These are phyloP conservation scores for Nemoura dubitans DNA, from an alignment of 2,888 invertebrate genomes.

Conservation along the genomic window DNA sequence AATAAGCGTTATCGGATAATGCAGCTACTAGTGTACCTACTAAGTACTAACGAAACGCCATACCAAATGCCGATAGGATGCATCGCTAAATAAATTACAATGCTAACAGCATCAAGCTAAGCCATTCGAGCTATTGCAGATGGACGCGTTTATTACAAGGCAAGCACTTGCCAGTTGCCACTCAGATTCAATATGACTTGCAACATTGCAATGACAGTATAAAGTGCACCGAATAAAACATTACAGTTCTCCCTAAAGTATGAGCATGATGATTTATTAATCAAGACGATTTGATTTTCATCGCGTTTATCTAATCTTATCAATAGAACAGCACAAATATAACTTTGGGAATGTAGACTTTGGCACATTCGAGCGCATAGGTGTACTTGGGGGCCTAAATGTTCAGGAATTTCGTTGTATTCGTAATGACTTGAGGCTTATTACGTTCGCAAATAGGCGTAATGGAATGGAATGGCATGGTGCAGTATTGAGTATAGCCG, in stretches of 20 bases:
- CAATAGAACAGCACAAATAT: not conserved
- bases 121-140: not conserved
- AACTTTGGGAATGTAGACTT: not conserved
- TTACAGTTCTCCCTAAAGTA: not conserved
- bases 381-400: not conserved
- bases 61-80: not conserved
- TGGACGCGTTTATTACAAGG: not conserved
- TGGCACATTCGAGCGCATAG: not conserved
- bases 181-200: not conserved
- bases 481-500: not conserved
- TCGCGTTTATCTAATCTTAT: not conserved
- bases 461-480: not conserved
- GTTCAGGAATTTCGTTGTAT: not conserved
- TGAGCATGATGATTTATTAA: not conserved
- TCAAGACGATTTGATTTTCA: not conserved
- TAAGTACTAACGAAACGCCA: too few relatives aligned
- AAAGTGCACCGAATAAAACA: not conserved
- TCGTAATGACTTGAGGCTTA: not conserved
- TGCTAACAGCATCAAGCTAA: not conserved
- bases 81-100: not conserved
- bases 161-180: not conserved
- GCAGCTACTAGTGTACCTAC: too few relatives aligned
- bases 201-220: not conserved
- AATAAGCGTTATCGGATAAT: not conserved
- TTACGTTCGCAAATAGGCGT: not conserved